Evolutionary conservation across 1,140 invertebrate species (phyloP).

Genomic region (Drosophila oshimai): DNA sequence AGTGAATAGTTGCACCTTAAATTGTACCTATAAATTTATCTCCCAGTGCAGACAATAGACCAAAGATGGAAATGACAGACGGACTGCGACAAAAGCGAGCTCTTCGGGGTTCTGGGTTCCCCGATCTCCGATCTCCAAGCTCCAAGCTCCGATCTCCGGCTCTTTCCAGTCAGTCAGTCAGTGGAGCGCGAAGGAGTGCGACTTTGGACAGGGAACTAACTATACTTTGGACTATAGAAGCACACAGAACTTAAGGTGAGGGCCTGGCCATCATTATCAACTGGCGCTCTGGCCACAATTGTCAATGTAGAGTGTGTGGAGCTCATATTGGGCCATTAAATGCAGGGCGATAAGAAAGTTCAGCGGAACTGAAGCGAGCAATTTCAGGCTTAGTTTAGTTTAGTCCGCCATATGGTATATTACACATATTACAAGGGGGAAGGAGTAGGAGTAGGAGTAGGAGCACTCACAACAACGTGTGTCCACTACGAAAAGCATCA

Average conservation of each 20-base stretch:
- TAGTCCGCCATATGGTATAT: constrained; percentile 25
- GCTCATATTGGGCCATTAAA: constrained; percentile 77
- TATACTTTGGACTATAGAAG: not conserved
- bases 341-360: constrained; percentile 78
- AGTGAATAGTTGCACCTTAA: too few relatives aligned
- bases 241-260: not conserved
- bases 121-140: constrained; percentile 13
- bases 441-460: not conserved
- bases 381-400: constrained; percentile 80
- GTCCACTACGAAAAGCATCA: constrained; percentile 73
- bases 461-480: constrained; percentile 52
- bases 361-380: constrained; percentile 78
- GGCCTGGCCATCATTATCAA: constrained; percentile 14
- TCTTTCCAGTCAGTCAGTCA: constrained; percentile 53
- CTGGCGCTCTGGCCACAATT: constrained; percentile 18
- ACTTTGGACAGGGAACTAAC: constrained; percentile 22
- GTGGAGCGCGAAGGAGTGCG: constrained; percentile 62
- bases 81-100: constrained; percentile 29
- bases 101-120: not conserved
- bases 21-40: not conserved
- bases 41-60: not conserved
- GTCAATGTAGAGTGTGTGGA: constrained; percentile 24
- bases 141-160: constrained; percentile 6
- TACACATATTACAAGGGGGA: not conserved
- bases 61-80: constrained; percentile 18